phyloP scores from a whole-genome alignment of 2,113 vertebrate genomes.

The Triplophysa tibetana region DNA sequence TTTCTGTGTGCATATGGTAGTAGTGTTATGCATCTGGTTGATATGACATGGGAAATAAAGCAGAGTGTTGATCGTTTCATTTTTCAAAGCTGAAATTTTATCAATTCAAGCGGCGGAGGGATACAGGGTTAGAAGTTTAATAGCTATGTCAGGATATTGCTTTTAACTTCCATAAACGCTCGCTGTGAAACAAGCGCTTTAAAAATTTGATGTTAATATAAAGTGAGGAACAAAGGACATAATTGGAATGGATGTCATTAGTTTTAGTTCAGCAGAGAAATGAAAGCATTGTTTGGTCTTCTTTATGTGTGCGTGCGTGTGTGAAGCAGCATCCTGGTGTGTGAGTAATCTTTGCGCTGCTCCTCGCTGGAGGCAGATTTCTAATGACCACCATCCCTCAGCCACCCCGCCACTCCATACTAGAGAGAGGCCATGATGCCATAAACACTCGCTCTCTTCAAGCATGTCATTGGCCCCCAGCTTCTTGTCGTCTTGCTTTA shows the following conservation, averaged over 20 bases:
- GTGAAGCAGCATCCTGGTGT: slow-evolving; percentile 59
- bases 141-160: slow-evolving; percentile 12
- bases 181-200: slow-evolving; percentile 16
- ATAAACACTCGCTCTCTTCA: slow-evolving; percentile 59
- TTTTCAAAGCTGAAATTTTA: slow-evolving; percentile 15
- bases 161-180: slow-evolving; percentile 30
- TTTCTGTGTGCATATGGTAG: slow-evolving; percentile 19
- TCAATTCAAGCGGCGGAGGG: background rate
- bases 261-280: slow-evolving; percentile 13
- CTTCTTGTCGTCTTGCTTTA: slow-evolving; percentile 56
- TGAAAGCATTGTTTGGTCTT: slow-evolving; percentile 22
- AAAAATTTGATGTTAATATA: slow-evolving; percentile 17
- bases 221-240: slow-evolving; percentile 25
- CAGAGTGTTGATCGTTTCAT: slow-evolving; percentile 16
- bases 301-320: background rate
- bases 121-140: slow-evolving; percentile 33
- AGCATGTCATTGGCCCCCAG: slow-evolving; percentile 71
- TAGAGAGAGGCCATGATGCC: slow-evolving; percentile 6
- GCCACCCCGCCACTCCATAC: slow-evolving; percentile 13
- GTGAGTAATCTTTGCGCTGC: slow-evolving; percentile 67
- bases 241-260: slow-evolving; percentile 11
- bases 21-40: background rate
- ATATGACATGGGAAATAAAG: slow-evolving; percentile 19
- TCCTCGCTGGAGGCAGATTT: slow-evolving; percentile 66
- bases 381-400: slow-evolving; percentile 37